A percentile compares a stretch with the other conserved stretches of the same genome.
Evolutionary conservation across 1,140 invertebrate species (phyloP).

Genomic region (Pseudomyrmex concolor): DNA sequence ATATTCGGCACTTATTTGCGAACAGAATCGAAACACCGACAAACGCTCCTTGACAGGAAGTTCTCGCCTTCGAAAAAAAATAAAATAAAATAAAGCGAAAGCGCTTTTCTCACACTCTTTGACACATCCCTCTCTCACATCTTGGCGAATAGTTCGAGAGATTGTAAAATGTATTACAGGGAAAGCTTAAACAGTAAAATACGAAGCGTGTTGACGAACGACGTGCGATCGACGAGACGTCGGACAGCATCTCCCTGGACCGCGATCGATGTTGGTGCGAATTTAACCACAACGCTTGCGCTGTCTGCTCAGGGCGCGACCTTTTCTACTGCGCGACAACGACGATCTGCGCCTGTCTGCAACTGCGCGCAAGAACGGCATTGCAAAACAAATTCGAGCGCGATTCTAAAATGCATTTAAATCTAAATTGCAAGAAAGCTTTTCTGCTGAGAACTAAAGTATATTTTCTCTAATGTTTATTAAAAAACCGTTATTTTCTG

Average conservation of each 20-base stretch:
- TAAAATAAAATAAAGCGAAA: no score
- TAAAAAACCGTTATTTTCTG: slow-evolving; percentile 14
- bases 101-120: background rate
- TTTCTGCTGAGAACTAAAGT: slow-evolving; percentile 31
- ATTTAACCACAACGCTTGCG: slow-evolving; percentile 67
- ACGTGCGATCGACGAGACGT: slow-evolving; percentile 56
- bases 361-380: slow-evolving; percentile 20
- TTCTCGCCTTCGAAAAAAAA: no score
- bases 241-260: slow-evolving; percentile 70
- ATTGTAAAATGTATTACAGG: slow-evolving; percentile 36
- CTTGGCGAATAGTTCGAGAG: slow-evolving; percentile 36
- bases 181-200: slow-evolving; percentile 54
- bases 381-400: slow-evolving; percentile 25
- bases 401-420: slow-evolving; percentile 28
- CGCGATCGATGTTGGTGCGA: slow-evolving; percentile 75
- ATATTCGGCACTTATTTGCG: slow-evolving; percentile 66
- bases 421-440: slow-evolving; percentile 6
- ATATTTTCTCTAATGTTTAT: slow-evolving; percentile 28
- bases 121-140: slow-evolving; percentile 14
- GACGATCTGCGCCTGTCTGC: slow-evolving; percentile 23
- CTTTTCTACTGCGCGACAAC: background rate
- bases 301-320: slow-evolving; percentile 16
- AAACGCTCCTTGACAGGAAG: slow-evolving; percentile 46
- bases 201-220: background rate
- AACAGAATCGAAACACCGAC: slow-evolving; percentile 20